phyloP scores from a whole-genome alignment of 2,888 invertebrate species.

The Chrysomela aeneicollis region DNA sequence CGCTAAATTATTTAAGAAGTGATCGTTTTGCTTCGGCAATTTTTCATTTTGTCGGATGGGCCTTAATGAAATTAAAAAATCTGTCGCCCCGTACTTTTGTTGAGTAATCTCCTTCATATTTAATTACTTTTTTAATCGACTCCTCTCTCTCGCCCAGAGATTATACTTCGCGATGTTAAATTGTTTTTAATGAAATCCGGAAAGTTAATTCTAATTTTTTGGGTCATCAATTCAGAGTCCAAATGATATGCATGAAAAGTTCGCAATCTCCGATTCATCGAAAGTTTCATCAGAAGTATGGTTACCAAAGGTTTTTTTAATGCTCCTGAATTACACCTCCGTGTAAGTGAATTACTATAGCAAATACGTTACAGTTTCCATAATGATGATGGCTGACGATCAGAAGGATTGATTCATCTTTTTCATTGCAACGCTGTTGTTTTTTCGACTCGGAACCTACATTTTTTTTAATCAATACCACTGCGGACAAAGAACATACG shows the following conservation, averaged over 20 bases:
- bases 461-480: too few species aligned
- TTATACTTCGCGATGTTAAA: conserved; percentile 38
- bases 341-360: too few species aligned
- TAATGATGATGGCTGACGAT: too few species aligned
- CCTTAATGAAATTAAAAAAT: conserved; percentile 10
- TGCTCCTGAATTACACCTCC: too few species aligned
- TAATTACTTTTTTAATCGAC: conserved; percentile 52
- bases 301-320: too few species aligned
- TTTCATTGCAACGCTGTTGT: too few species aligned
- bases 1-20: conserved; percentile 54
- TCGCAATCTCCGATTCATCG: too few species aligned
- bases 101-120: conserved; percentile 47
- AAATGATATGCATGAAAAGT: not conserved
- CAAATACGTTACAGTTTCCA: too few species aligned
- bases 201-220: conserved; percentile 31
- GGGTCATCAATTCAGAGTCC: conserved; percentile 10
- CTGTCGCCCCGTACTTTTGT: conserved; percentile 34
- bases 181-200: conserved; percentile 40
- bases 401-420: too few species aligned
- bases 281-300: too few species aligned
- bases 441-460: too few species aligned
- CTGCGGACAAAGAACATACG: too few species aligned
- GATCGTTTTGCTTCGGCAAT: conserved; percentile 52
- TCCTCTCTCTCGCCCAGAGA: conserved; percentile 43
- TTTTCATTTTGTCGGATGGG: conserved; percentile 51